phyloP scores from a whole-genome alignment of 2,113 vertebrate genomes.

The Nycticorax nycticorax region DNA sequence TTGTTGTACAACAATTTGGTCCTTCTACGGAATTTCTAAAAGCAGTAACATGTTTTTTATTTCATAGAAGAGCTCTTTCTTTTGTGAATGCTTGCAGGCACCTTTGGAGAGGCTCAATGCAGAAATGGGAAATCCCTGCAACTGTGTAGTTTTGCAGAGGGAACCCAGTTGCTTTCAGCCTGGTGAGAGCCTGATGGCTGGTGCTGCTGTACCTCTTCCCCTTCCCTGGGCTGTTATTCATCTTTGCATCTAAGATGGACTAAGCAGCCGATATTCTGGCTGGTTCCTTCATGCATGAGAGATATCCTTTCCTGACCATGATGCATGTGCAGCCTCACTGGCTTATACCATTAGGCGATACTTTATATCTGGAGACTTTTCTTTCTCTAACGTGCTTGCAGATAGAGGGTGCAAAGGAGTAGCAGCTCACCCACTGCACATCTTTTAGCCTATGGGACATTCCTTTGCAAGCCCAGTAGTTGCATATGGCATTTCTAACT shows the following conservation, averaged over 20 bases:
- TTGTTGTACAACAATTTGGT: neutral
- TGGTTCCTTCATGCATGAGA: neutral
- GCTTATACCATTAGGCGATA: accelerated
- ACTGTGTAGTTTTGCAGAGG: neutral
- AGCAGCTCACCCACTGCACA: neutral
- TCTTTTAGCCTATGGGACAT: neutral
- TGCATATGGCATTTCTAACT: neutral
- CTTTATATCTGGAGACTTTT: neutral
- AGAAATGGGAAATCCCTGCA: neutral
- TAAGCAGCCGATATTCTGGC: neutral
- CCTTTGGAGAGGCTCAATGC: neutral
- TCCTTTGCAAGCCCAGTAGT: neutral
- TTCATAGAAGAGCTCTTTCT: neutral
- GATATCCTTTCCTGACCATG: neutral
- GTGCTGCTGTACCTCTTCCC: neutral
- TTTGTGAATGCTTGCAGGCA: neutral
- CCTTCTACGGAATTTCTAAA: neutral
- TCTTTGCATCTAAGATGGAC: neutral
- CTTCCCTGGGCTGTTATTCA: neutral
- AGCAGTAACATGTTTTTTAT: neutral
- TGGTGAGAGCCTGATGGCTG: neutral
- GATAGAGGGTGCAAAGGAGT: neutral
- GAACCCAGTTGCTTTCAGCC: neutral
- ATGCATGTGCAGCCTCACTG: neutral
- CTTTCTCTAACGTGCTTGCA: neutral